These are phyloP conservation scores for Malaclemys terrapin DNA, from an alignment of 2,113 vertebrate genomes.

Conservation along the genomic window DNA sequence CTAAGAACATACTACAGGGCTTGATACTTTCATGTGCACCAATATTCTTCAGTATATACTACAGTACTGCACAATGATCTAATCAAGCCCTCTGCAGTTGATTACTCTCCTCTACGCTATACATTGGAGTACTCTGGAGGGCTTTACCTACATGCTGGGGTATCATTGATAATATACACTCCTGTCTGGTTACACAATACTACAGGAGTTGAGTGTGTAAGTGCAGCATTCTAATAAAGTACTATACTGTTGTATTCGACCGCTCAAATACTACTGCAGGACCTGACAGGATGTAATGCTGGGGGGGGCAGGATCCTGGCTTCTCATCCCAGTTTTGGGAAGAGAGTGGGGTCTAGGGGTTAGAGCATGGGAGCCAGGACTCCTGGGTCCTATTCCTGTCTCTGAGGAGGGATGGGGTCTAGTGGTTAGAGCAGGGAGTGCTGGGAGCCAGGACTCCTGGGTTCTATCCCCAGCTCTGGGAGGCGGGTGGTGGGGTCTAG, in stretches of 20 bases:
- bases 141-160: too few relatives aligned
- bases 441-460: constrained; percentile 11
- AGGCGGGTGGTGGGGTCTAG: neutral
- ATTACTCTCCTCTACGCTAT: too few relatives aligned
- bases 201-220: neutral
- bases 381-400: neutral
- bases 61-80: too few relatives aligned
- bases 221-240: neutral
- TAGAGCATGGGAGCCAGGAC: neutral
- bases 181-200: too few relatives aligned
- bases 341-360: neutral
- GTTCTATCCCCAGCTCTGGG: constrained; percentile 22
- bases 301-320: neutral
- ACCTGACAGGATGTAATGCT: neutral
- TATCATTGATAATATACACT: too few relatives aligned
- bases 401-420: neutral
- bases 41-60: too few relatives aligned
- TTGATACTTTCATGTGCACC: too few relatives aligned
- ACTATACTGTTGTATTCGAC: neutral
- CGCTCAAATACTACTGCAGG: neutral
- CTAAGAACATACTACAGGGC: too few relatives aligned
- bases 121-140: too few relatives aligned
- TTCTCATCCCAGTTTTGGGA: neutral
- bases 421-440: constrained; percentile 4
- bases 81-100: too few relatives aligned